Percentiles rank a stretch among this genome's conserved stretches.
phyloP scores from a whole-genome alignment of 2,888 invertebrate species.

The Malthinus flaveolus region DNA sequence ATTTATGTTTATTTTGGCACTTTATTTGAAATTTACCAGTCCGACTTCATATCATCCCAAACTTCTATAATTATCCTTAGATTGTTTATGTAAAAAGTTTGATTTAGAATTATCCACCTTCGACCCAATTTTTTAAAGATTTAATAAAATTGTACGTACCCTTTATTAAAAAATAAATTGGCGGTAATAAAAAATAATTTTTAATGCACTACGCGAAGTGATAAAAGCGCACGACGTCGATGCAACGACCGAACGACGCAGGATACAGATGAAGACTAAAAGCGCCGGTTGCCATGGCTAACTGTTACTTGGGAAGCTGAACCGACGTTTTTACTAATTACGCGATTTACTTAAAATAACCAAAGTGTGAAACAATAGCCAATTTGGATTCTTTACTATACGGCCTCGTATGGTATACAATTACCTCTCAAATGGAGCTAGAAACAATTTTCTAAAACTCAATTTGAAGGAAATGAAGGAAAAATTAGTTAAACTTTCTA shows the following conservation, averaged over 20 bases:
- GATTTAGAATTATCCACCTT: neutral
- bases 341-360: constrained; percentile 12
- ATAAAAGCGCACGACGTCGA: neutral
- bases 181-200: neutral
- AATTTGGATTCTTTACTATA: too few species aligned
- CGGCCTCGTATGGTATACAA: too few species aligned
- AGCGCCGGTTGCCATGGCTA: constrained; percentile 24
- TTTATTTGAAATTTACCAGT: constrained; percentile 1
- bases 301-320: constrained; percentile 17
- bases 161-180: neutral
- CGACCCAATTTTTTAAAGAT: neutral
- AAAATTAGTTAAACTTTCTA: too few species aligned
- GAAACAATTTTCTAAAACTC: too few species aligned
- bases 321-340: constrained; percentile 11
- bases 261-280: constrained; percentile 19
- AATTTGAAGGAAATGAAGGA: too few species aligned
- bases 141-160: neutral
- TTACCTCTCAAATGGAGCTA: too few species aligned
- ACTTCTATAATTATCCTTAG: constrained; percentile 1
- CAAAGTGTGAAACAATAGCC: neutral
- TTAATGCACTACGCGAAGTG: neutral
- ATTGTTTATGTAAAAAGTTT: neutral
- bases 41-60: neutral
- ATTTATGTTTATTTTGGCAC: constrained; percentile 1
- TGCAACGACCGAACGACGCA: constrained; percentile 15